phyloP scores from a whole-genome alignment of 2,797 vertebrate genomes.

The Botia almorhae region DNA sequence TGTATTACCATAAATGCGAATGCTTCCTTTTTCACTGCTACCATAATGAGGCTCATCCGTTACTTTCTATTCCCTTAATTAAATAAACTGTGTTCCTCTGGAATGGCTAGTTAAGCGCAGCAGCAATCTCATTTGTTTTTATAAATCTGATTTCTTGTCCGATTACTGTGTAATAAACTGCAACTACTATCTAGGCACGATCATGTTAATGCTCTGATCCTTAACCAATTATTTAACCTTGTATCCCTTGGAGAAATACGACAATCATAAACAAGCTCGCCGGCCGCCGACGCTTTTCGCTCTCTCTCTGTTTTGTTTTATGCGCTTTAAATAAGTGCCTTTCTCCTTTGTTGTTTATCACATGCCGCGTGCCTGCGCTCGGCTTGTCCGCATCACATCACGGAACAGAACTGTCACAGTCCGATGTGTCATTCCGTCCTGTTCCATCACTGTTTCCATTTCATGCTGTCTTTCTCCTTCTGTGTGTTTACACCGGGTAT shows the following conservation, averaged over 20 bases:
- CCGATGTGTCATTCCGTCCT: constrained; percentile 69
- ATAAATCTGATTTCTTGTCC: constrained; percentile 50
- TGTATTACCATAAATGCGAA: constrained; percentile 49
- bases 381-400: constrained; percentile 61
- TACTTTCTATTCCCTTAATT: constrained; percentile 59
- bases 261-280: constrained; percentile 17
- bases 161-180: constrained; percentile 53
- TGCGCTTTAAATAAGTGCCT: neutral
- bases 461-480: neutral
- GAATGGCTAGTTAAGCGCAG: constrained; percentile 60
- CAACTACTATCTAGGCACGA: constrained; percentile 30
- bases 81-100: constrained; percentile 61
- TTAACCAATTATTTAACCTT: constrained; percentile 38
- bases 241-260: constrained; percentile 20
- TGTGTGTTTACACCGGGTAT: neutral
- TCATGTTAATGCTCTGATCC: constrained; percentile 34
- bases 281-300: neutral
- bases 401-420: constrained; percentile 75
- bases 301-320: constrained; percentile 33
- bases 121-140: constrained; percentile 47
- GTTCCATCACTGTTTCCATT: constrained; percentile 37
- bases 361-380: constrained; percentile 22
- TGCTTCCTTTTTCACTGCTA: constrained; percentile 61
- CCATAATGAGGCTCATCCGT: constrained; percentile 65
- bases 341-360: neutral